Percentiles rank a stretch among this genome's conserved stretches.
Evolutionary conservation across 37 sponge, comb jelly and placozoan genomes (phyloP).

Genomic region (Bolinopsis microptera): DNA sequence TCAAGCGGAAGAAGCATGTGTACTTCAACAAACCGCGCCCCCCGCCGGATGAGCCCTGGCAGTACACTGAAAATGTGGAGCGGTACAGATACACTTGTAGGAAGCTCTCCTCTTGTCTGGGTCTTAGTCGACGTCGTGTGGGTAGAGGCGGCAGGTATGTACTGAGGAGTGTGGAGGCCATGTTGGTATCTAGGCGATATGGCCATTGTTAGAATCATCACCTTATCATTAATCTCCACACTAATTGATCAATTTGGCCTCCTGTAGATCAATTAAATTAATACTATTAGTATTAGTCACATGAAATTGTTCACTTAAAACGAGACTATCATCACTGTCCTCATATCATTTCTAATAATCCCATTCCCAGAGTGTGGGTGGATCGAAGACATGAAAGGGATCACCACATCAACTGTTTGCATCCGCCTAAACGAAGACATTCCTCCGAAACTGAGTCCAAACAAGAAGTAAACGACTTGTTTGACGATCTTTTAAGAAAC

Average conservation of each 20-base stretch:
- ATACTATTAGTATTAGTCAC: too few relatives aligned
- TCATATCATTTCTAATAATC: too few relatives aligned
- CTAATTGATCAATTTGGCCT: too few relatives aligned
- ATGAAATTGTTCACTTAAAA: too few relatives aligned
- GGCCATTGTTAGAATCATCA: too few relatives aligned
- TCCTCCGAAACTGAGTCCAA: constrained; percentile 48
- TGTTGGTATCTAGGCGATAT: too few relatives aligned
- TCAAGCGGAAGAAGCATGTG: constrained; percentile 61
- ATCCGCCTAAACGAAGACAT: constrained; percentile 17
- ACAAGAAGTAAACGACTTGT: constrained; percentile 58
- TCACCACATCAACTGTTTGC: constrained; percentile 30
- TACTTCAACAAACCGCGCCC: constrained; percentile 64
- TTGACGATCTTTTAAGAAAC: constrained; percentile 52
- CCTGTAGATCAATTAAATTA: too few relatives aligned
- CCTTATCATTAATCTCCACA: too few relatives aligned
- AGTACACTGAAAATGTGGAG: not conserved
- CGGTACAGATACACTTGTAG: constrained; percentile 27
- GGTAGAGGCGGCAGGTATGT: constrained; percentile 54
- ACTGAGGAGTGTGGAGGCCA: too few relatives aligned
- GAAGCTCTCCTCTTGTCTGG: constrained; percentile 23
- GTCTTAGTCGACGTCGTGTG: constrained; percentile 35
- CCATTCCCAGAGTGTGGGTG: constrained; percentile 53
- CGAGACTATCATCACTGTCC: too few relatives aligned
- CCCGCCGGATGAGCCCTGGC: constrained; percentile 51
- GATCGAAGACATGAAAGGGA: constrained; percentile 27